Percentiles rank a stretch among this genome's conserved stretches.
Conservation (phyloP, 2,888 invertebrate genomes). For the Andrena camellia region DNA sequence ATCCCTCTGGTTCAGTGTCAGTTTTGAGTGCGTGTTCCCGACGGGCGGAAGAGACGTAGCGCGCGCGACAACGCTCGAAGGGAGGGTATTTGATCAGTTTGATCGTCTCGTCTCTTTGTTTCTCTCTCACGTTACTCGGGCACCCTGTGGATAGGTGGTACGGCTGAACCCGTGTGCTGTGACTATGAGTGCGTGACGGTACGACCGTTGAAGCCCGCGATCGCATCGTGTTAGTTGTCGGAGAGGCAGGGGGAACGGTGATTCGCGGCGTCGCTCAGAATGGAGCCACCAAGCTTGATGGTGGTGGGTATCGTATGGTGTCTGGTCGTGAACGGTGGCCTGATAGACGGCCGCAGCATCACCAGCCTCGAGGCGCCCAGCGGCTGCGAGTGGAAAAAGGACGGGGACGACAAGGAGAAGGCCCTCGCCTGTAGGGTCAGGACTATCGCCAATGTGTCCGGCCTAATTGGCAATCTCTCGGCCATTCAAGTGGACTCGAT, state of each 20-base stretch:
- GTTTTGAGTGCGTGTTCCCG: slow-evolving; percentile 19
- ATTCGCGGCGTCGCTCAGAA: slow-evolving; percentile 30
- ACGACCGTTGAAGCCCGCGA: slow-evolving; percentile 26
- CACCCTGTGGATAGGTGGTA: not conserved
- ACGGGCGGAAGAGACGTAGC: not conserved
- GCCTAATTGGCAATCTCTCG: slow-evolving; percentile 90
- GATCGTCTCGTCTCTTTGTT: not conserved
- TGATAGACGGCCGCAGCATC: slow-evolving; percentile 78
- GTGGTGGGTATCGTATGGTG: slow-evolving; percentile 60
- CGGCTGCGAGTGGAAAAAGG: slow-evolving; percentile 90
- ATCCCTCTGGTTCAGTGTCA: slow-evolving; percentile 1
- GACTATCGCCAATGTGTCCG: slow-evolving; percentile 90
- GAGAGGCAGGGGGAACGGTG: slow-evolving; percentile 26
- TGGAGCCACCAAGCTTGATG: slow-evolving; percentile 54
- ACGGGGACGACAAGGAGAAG: slow-evolving; percentile 85
- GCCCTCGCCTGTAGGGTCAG: slow-evolving; percentile 90
- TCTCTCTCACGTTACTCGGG: not conserved
- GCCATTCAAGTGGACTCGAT: slow-evolving; percentile 89
- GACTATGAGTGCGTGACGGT: slow-evolving; percentile 82
- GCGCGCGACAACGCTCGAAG: too few relatives aligned
- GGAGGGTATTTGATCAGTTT: too few relatives aligned
- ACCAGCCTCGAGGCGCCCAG: slow-evolving; percentile 87
- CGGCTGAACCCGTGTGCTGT: slow-evolving; percentile 51
- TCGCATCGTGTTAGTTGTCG: slow-evolving; percentile 15
- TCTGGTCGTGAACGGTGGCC: slow-evolving; percentile 58